Evolutionary conservation across 2,113 vertebrate genomes (phyloP).

Genomic region (Apteryx owenii): DNA sequence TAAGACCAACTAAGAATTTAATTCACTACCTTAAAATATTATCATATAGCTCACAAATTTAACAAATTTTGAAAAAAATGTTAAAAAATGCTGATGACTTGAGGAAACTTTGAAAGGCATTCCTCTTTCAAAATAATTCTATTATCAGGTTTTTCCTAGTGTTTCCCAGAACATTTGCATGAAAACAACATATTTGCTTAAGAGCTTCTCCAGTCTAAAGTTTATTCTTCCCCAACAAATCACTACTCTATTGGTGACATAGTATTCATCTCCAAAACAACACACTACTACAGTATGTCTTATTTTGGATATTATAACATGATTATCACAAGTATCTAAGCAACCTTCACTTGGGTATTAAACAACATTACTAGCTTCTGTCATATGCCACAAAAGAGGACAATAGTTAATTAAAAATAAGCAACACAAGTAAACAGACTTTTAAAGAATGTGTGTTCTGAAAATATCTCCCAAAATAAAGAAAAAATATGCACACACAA

Average conservation of each 20-base stretch:
- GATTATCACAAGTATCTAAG: not conserved
- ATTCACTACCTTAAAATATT: not conserved
- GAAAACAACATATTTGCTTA: not conserved
- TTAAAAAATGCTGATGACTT: not conserved
- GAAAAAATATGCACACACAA: not conserved
- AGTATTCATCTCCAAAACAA: not conserved
- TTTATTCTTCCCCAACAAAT: not conserved
- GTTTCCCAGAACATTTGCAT: not conserved
- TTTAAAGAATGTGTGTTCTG: not conserved
- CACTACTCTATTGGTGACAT: not conserved
- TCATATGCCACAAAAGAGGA: not conserved
- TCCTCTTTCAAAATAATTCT: not conserved
- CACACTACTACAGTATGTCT: not conserved
- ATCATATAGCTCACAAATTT: not conserved
- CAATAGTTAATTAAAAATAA: not conserved
- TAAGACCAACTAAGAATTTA: not conserved
- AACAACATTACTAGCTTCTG: not conserved
- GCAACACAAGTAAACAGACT: not conserved
- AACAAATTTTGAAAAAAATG: not conserved
- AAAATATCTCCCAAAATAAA: not conserved
- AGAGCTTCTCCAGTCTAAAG: not conserved
- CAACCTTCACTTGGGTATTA: not conserved
- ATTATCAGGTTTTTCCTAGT: not conserved
- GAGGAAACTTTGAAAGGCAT: not conserved
- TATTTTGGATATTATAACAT: not conserved